Evolutionary conservation across 2,113 vertebrate genomes (phyloP), one percentile per base, ranked within the genome.

Genomic region (Callaeas wilsoni): DNA sequence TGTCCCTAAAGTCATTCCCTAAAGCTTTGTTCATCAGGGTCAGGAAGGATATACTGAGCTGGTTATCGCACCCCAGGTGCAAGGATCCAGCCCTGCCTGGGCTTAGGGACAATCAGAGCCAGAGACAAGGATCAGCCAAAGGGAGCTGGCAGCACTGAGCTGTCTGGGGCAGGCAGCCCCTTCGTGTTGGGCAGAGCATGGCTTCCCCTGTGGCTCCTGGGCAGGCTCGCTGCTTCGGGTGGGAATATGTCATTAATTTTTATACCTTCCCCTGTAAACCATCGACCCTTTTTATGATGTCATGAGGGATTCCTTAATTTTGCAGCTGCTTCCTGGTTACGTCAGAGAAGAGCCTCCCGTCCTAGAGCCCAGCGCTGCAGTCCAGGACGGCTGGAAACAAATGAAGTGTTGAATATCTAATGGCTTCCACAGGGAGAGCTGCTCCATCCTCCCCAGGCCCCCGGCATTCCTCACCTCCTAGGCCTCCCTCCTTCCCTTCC

Each of bases 261-360:
- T 98, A 98, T 98, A 97, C 97, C 97, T 97, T 98, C 97, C 97
- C 97, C 98, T 97, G 98, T 98, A 98, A 98, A 98, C 97, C 97
- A 93, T 97, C 93, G 89, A 98, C 97, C 97, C 97, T 97, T 98
- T 98, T 98, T 98, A 98, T 98, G 98, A 98, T 98, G 98, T 98
- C 98, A 98, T 98, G 97, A 98, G 98, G 98, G 98, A 98, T 98
- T 98, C 98, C 98, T 98, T 98, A 97, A 98, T 98, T 98, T 98
- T 98, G 98, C 98, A 98, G 98, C 98, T 98, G 98, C 98, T 98
- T 98, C 98, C 98, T 98, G 98, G 97, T 98, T 98, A 98, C 98
- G 97, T 98, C 98, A 98, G 98, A 98, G 97, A 98, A 97, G 96
- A 98, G 97, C 97, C 97, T 98, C 96, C 97, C 93, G 93, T 97